Conservation (phyloP, 2,888 invertebrate genomes). For the Quadriops clusia region DNA sequence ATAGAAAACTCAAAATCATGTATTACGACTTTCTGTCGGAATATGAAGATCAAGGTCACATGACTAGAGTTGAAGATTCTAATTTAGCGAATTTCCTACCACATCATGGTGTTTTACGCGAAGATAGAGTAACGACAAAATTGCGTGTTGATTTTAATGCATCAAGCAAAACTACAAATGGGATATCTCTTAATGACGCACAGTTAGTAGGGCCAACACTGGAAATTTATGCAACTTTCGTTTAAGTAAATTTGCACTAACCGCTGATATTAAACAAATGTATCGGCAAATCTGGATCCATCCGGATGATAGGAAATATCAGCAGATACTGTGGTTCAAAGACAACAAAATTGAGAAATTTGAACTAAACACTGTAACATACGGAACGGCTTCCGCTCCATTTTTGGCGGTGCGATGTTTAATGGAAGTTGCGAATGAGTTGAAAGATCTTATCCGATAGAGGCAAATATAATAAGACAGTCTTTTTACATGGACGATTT, state of each 20-base stretch:
- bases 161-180: slow-evolving; percentile 4
- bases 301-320: slow-evolving; percentile 6
- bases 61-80: slow-evolving; percentile 6
- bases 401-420: slow-evolving; percentile 4
- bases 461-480: background rate
- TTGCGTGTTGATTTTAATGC: no score
- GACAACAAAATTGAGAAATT: background rate
- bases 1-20: slow-evolving; percentile 10
- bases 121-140: slow-evolving; percentile 2
- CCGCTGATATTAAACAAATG: slow-evolving; percentile 8
- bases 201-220: slow-evolving; percentile 5
- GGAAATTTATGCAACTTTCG: slow-evolving; percentile 5
- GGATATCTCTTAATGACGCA: slow-evolving; percentile 6
- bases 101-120: slow-evolving; percentile 5
- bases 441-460: background rate
- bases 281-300: slow-evolving; percentile 6
- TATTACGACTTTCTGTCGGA: slow-evolving; percentile 15
- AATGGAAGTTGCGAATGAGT: background rate
- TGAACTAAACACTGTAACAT: slow-evolving; percentile 5
- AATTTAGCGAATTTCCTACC: slow-evolving; percentile 5
- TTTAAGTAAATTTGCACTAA: slow-evolving; percentile 1
- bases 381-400: slow-evolving; percentile 3
- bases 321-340: slow-evolving; percentile 4
- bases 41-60: slow-evolving; percentile 12
- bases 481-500: slow-evolving; percentile 1